Base-by-base conservation (phyloP, 2,888 invertebrate genomes). In the Tribolium freemani region DNA sequence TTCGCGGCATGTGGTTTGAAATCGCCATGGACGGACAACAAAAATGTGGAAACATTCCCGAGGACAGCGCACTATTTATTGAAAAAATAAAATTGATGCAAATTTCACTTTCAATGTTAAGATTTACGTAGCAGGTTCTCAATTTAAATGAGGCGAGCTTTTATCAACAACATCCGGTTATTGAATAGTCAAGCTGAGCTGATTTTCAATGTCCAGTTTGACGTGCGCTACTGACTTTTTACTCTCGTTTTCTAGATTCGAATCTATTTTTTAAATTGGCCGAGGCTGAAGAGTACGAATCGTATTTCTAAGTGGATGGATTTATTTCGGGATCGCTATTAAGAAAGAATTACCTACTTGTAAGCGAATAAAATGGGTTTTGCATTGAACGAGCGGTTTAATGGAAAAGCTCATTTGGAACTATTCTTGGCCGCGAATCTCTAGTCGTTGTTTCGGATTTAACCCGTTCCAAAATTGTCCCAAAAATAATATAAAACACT, bases 21-120 rank as follows among this genome's bases (percentile, higher is more conserved):
- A 63, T 64, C 44, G 45, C 53, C 45, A 45, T 38, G 51, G 20
- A 44, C 63, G 51, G 20, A 44, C 63, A 54, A 64, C 54, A 54
- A 54, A 63, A 64, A 54, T 54, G 64, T 54, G 64, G 64, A 54
- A 64, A 21, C 21, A 44, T 64, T 64, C 60, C 48, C 50, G 48
- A 61, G 60, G 60, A 48, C 60, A 46, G 26, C 20, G 31, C 13
- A 10, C 20, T 20, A 60, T 46, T 48, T 61, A 61, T 61, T 48
- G 50, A 75, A 76, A 78, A 77, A 79, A 79, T 77, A 75, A 73
- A 74, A 72, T 72, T 76, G 80, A 80, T 79, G 79, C 80, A 81
- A 80, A 81, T 80, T 79, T 80, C 76, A 73, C 76, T 75, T 79
- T 77, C 79, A 77, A 81, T 78, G 77, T 76, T 70, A 76, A 79